These are phyloP conservation scores for Coluber constrictor DNA, from an alignment of 2,797 vertebrate genomes.

Conservation along the genomic window DNA sequence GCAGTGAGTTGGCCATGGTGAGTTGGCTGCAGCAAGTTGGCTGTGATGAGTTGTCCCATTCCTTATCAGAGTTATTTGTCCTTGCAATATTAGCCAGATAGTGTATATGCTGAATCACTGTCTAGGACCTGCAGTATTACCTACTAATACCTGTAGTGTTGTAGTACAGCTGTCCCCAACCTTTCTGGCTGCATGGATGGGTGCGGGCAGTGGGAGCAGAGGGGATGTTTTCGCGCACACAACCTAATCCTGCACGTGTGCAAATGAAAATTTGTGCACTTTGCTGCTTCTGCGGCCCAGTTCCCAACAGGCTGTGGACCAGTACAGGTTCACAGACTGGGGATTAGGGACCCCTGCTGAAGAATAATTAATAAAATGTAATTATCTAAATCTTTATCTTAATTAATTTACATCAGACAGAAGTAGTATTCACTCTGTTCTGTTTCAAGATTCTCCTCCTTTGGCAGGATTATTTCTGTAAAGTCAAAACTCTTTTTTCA, in stretches of 20 bases:
- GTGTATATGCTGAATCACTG: not conserved
- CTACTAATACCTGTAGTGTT: not conserved
- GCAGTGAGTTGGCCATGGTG: too few species aligned
- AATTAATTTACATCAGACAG: not conserved
- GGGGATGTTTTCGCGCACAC: not conserved
- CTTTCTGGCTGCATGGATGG: not conserved
- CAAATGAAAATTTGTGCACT: not conserved
- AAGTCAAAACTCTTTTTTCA: not conserved
- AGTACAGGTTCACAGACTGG: not conserved
- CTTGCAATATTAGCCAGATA: not conserved
- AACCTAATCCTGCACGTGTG: not conserved
- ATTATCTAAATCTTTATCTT: not conserved
- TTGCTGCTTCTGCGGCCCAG: not conserved
- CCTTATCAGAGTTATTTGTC: not conserved
- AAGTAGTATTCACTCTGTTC: not conserved
- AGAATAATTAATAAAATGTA: not conserved
- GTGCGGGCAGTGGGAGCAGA: rapidly evolving
- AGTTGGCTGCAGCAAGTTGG: too few species aligned
- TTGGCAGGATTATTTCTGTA: not conserved
- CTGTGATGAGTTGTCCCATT: too few species aligned
- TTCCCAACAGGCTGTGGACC: not conserved
- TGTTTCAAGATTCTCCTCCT: not conserved
- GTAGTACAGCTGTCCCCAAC: not conserved
- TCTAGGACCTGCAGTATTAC: not conserved
- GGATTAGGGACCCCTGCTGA: not conserved